A percentile compares a stretch with the other conserved stretches of the same genome.
Evolutionary conservation across 1,140 invertebrate genomes (phyloP).

Genomic region (Phortica variegata): DNA sequence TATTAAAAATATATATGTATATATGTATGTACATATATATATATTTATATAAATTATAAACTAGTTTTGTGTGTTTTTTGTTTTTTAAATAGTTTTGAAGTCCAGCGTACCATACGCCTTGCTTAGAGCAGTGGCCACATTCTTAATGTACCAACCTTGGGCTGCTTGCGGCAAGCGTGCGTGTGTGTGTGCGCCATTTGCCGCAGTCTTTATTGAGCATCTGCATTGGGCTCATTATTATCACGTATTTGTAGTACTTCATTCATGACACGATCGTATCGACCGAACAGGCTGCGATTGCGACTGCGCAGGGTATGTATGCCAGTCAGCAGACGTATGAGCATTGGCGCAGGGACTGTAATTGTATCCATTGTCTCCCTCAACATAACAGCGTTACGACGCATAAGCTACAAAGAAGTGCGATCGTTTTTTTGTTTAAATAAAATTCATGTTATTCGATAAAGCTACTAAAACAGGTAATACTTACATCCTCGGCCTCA

Average conservation of each 20-base stretch:
- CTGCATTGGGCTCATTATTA: neutral
- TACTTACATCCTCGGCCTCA: slow-evolving; percentile 70
- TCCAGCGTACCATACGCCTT: neutral
- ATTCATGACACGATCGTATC: slow-evolving; percentile 11
- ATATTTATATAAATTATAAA: slow-evolving; percentile 3
- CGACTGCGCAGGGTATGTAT: slow-evolving; percentile 61
- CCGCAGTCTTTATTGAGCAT: neutral
- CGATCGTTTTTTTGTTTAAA: neutral
- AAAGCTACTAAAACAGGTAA: neutral
- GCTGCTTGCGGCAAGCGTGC: no score
- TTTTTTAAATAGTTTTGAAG: slow-evolving; percentile 7
- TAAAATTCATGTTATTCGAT: neutral
- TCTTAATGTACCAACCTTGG: no score
- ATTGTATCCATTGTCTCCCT: slow-evolving; percentile 88
- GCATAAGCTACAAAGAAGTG: slow-evolving; percentile 67
- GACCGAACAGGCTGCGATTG: slow-evolving; percentile 23
- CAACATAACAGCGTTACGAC: slow-evolving; percentile 81
- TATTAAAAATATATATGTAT: slow-evolving; percentile 18
- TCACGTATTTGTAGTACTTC: neutral
- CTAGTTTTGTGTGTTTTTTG: slow-evolving; percentile 4
- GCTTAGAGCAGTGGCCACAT: neutral
- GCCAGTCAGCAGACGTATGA: slow-evolving; percentile 82
- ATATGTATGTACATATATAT: slow-evolving; percentile 4
- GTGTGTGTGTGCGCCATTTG: neutral
- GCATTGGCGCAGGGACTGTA: slow-evolving; percentile 84